Conservation (phyloP, 1,140 invertebrate species). For the Cephus cinctus region DNA sequence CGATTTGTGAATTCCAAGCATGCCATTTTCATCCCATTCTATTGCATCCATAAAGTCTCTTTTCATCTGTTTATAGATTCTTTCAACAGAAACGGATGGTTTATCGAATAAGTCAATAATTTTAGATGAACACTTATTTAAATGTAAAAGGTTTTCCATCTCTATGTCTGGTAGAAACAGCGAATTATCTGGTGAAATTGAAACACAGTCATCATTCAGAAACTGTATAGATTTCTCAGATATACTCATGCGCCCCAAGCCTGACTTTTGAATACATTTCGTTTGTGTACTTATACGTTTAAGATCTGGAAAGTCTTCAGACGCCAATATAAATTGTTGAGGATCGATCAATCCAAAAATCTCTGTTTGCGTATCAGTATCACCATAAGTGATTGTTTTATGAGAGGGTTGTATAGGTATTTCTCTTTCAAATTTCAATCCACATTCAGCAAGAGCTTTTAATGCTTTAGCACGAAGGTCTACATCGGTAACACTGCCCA, state of each 20-base stretch:
- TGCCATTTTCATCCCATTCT: constrained; percentile 28
- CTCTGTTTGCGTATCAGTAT: constrained; percentile 26
- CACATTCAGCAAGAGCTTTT: constrained; percentile 26
- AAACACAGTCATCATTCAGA: not conserved
- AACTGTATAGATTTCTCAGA: not conserved
- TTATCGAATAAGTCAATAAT: not conserved
- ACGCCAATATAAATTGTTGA: constrained; percentile 19
- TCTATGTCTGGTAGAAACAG: not conserved
- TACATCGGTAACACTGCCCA: constrained; percentile 25
- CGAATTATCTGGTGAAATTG: not conserved
- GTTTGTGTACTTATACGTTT: constrained; percentile 21
- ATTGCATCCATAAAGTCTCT: constrained; percentile 24
- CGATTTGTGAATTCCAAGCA: constrained; percentile 38
- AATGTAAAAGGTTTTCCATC: not conserved
- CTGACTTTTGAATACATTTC: not conserved
- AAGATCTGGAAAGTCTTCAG: constrained; percentile 12
- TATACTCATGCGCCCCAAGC: not conserved
- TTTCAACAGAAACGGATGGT: constrained; percentile 5
- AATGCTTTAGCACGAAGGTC: constrained; percentile 24
- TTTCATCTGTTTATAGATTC: constrained; percentile 18
- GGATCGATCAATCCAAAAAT: constrained; percentile 27
- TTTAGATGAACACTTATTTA: too few species aligned
- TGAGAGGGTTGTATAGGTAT: constrained; percentile 16
- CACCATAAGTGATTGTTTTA: constrained; percentile 16
- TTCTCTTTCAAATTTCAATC: constrained; percentile 20